Base-by-base conservation (phyloP, 2,113 vertebrate genomes). In the Anguilla rostrata region DNA sequence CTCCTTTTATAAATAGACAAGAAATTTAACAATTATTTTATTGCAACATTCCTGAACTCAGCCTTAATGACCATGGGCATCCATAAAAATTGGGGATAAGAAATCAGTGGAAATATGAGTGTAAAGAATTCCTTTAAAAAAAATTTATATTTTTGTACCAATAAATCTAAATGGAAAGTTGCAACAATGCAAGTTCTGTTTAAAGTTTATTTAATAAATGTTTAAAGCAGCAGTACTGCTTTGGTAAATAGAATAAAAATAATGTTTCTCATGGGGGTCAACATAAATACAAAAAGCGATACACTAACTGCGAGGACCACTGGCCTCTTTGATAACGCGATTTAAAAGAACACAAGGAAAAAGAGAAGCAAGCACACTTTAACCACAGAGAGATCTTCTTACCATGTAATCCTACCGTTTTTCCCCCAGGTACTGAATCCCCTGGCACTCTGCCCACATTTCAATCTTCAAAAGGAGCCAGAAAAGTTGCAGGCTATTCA, bases 401-500 rank as follows among this genome's bases (percentile, higher is more conserved):
- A 34, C 78, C n/a, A 39, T 39, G 78, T 79, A 79, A 79, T 79
- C 39, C 80, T 81, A 46, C 5, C 60, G 26, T 66, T 66, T 66
- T 66, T 66, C 7, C 40, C 41, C 41, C 12, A 81, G 20, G 41
- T 6, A 81, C 0, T 81, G 39, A 81, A 41, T 18, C 80, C 39
- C 43, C 8, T 81, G 80, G 80, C 40, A 22, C 39, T 81, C 8
- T 40, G 80, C 80, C 80, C 80, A 81, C 39, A 39, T 81, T 41
- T 39, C 41, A 81, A 20, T 41, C 39, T 46, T 81, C 14, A 39
- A 81, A 81, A 81, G 20, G 39, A 41, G 12, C 40, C 80, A 81
- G 20, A 81, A 81, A 39, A 81, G 80, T 41, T 40, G 80, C 34
- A 39, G 40, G 40, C 16, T 81, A 81, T 41, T 81, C 80, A 81